These are phyloP conservation scores for Drosophila bocki DNA, from an alignment of 1,140 invertebrate genomes.

Conservation along the genomic window DNA sequence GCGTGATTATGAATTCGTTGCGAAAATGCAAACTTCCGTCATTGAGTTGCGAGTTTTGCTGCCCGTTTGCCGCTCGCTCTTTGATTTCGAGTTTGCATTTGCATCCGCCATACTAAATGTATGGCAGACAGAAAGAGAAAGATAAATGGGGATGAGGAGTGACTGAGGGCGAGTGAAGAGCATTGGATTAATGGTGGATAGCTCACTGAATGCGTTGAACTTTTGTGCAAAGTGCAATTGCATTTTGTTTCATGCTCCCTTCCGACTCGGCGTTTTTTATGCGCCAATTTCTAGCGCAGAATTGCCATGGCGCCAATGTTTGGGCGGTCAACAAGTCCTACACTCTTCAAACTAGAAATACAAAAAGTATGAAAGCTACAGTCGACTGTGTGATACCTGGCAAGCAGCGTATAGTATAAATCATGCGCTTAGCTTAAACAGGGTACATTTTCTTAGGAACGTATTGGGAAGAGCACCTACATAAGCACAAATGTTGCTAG, in stretches of 20 bases:
- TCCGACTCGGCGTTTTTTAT: slow-evolving; percentile 60
- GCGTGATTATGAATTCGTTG: slow-evolving; percentile 83
- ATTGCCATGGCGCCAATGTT: slow-evolving; percentile 54
- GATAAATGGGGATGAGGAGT: slow-evolving; percentile 21
- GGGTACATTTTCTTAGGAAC: not conserved
- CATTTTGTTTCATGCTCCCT: slow-evolving; percentile 74
- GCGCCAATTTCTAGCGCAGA: slow-evolving; percentile 62
- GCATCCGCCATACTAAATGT: slow-evolving; percentile 37
- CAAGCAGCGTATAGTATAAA: not conserved
- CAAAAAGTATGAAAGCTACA: slow-evolving; percentile 1
- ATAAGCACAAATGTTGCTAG: not conserved
- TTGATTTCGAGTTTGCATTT: slow-evolving; percentile 71
- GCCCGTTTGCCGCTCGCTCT: slow-evolving; percentile 67
- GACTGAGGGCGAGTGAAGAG: slow-evolving; percentile 4
- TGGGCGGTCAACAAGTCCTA: slow-evolving; percentile 30
- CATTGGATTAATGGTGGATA: slow-evolving; percentile 51
- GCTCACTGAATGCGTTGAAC: slow-evolving; percentile 79
- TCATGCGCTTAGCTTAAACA: not conserved
- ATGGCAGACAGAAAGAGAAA: slow-evolving; percentile 13
- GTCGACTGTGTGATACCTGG: not conserved
- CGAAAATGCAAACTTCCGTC: slow-evolving; percentile 81
- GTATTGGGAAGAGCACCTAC: not conserved
- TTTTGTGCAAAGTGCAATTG: slow-evolving; percentile 84
- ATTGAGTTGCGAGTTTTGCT: slow-evolving; percentile 76
- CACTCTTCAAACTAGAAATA: slow-evolving; percentile 16